phyloP scores from a whole-genome alignment of 37 sponge, comb jelly and placozoan genomes.

The Oscarella lobularis region DNA sequence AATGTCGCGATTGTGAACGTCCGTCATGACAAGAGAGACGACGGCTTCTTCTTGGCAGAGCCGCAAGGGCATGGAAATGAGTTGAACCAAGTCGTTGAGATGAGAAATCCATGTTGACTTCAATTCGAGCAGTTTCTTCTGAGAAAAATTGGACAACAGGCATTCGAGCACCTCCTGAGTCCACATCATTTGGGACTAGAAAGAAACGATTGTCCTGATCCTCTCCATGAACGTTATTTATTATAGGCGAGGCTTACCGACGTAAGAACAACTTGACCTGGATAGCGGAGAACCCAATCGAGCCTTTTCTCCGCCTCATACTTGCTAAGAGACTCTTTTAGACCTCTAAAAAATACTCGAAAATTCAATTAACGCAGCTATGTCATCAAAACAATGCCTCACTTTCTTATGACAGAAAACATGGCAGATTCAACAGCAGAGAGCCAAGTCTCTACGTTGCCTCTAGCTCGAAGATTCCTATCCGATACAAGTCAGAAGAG shows the following conservation, averaged over 20 bases:
- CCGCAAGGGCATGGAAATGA: slow-evolving; percentile 9
- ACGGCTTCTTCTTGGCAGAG: slow-evolving; percentile 9
- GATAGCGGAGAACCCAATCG: too few relatives aligned
- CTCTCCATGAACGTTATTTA: slow-evolving; percentile 5
- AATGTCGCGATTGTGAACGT: slow-evolving; percentile 53
- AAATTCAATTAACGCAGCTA: too few relatives aligned
- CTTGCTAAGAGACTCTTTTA: too few relatives aligned
- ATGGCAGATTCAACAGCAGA: slow-evolving; percentile 23
- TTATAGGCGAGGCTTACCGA: too few relatives aligned
- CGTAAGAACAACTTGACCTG: too few relatives aligned
- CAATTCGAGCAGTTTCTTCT: not conserved
- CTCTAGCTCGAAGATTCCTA: slow-evolving; percentile 26
- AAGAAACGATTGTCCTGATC: not conserved
- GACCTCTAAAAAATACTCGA: too few relatives aligned
- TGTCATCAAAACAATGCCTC: too few relatives aligned
- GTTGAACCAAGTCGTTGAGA: slow-evolving; percentile 13
- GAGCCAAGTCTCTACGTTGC: slow-evolving; percentile 52
- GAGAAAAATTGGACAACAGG: slow-evolving; percentile 6
- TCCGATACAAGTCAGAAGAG: not conserved
- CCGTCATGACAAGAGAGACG: slow-evolving; percentile 32
- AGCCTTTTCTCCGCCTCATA: too few relatives aligned
- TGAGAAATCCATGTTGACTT: slow-evolving; percentile 17
- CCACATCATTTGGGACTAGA: slow-evolving; percentile 35
- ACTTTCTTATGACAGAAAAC: slow-evolving; percentile 10
- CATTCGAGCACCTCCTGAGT: slow-evolving; percentile 30